Conservation (phyloP, 2,888 invertebrate species). For the Campoplex nolae region DNA sequence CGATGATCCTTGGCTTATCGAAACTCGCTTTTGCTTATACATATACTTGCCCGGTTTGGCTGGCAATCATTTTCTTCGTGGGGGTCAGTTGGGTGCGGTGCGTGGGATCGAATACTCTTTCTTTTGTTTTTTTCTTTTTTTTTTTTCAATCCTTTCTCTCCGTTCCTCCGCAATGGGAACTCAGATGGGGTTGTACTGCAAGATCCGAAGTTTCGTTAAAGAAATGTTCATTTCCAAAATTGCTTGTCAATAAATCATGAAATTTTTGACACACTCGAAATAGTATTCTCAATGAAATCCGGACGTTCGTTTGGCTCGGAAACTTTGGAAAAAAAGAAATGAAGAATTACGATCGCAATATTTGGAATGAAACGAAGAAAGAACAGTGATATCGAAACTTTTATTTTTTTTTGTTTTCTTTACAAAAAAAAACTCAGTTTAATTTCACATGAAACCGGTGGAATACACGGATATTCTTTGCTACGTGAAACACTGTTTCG, state of each 20-base stretch:
- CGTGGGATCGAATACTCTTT: constrained; percentile 62
- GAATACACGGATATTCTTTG: not conserved
- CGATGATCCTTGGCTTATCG: constrained; percentile 69
- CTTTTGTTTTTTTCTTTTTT: not conserved
- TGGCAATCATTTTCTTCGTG: constrained; percentile 76
- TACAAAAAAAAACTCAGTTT: not conserved
- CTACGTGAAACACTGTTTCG: constrained; percentile 8
- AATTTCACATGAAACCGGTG: no score
- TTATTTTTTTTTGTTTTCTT: not conserved
- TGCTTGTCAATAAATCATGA: not conserved
- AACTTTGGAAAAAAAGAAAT: not conserved
- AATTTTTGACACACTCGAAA: not conserved
- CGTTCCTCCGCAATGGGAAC: not conserved
- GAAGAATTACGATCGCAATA: not conserved
- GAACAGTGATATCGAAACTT: not conserved
- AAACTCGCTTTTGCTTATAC: constrained; percentile 54
- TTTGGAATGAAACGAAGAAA: not conserved
- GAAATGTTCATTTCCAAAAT: not conserved
- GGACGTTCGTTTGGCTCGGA: no score
- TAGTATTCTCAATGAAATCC: no score
- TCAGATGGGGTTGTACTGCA: not conserved
- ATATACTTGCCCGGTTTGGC: constrained; percentile 52
- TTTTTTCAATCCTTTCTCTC: not conserved
- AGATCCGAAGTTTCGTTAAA: not conserved
- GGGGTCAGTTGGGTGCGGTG: constrained; percentile 74